phyloP scores from a whole-genome alignment of 2,797 vertebrate species.

The Poecilia picta region DNA sequence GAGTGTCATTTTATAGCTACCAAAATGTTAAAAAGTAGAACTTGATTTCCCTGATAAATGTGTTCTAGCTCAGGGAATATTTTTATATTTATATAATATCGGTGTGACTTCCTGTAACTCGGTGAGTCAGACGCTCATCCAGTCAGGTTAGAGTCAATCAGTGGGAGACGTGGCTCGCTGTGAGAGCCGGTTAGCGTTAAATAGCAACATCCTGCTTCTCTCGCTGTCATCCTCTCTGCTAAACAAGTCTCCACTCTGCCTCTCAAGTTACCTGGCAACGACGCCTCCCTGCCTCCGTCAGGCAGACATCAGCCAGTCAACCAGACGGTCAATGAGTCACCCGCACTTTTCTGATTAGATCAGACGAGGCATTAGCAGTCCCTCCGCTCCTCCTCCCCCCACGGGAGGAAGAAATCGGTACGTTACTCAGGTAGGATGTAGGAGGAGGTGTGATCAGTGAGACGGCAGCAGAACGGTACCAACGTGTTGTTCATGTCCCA shows the following conservation, averaged over 20 bases:
- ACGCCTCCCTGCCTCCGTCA: slow-evolving; percentile 19
- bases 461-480: not conserved
- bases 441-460: not conserved
- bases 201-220: slow-evolving; percentile 44
- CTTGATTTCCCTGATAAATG: not conserved
- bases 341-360: slow-evolving; percentile 48
- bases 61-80: not conserved
- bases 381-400: not conserved
- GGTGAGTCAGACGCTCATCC: slow-evolving; percentile 23
- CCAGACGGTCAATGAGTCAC: slow-evolving; percentile 46
- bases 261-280: slow-evolving; percentile 60
- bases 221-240: slow-evolving; percentile 64
- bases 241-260: slow-evolving; percentile 60
- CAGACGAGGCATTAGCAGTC: slow-evolving; percentile 25
- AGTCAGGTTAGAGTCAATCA: slow-evolving; percentile 33
- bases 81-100: not conserved
- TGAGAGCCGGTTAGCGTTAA: slow-evolving; percentile 51
- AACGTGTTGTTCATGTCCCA: not conserved
- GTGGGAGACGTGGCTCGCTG: slow-evolving; percentile 23
- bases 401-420: slow-evolving; percentile 8
- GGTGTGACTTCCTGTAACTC: slow-evolving; percentile 16
- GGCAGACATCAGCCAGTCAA: slow-evolving; percentile 45
- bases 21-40: not conserved
- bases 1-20: not conserved
- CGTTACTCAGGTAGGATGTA: not conserved